Evolutionary conservation across 2,888 invertebrate species (phyloP).

Genomic region (Agriopis marginaria): DNA sequence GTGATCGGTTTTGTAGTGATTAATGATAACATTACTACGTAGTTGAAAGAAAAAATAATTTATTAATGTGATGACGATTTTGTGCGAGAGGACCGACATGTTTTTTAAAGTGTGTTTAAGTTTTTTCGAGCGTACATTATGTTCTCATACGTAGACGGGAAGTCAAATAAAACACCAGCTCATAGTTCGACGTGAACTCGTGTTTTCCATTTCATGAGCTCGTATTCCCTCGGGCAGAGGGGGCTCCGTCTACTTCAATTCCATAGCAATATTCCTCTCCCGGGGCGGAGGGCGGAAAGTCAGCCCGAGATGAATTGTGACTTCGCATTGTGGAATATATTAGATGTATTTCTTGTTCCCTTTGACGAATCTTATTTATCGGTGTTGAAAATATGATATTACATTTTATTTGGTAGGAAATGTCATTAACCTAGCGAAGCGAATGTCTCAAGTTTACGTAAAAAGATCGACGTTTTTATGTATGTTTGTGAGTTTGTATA

Average conservation of each 20-base stretch:
- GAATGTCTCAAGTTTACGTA: no score
- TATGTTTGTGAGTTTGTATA: no score
- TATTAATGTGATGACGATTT: no score
- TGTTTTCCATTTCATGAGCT: conserved; percentile 47
- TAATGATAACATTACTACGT: no score
- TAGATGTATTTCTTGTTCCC: conserved; percentile 20
- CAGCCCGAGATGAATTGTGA: conserved; percentile 45
- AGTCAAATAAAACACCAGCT: conserved; percentile 46
- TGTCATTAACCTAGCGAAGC: no score
- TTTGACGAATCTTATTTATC: conserved; percentile 9
- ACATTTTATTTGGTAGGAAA: neutral
- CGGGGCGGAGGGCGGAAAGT: conserved; percentile 31
- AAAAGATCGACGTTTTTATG: no score
- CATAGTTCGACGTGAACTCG: conserved; percentile 48
- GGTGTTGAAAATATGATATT: neutral
- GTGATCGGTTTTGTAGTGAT: no score
- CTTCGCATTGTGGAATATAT: conserved; percentile 29
- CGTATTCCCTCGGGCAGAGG: conserved; percentile 47
- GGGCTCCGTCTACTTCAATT: conserved; percentile 64
- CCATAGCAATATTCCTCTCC: conserved; percentile 68
- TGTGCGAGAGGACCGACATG: no score
- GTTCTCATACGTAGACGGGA: conserved; percentile 1
- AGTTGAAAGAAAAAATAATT: no score
- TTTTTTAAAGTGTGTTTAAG: no score
- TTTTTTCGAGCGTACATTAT: neutral